Conservation (phyloP, 2,888 invertebrate genomes). For the Saturnia pavonia region DNA sequence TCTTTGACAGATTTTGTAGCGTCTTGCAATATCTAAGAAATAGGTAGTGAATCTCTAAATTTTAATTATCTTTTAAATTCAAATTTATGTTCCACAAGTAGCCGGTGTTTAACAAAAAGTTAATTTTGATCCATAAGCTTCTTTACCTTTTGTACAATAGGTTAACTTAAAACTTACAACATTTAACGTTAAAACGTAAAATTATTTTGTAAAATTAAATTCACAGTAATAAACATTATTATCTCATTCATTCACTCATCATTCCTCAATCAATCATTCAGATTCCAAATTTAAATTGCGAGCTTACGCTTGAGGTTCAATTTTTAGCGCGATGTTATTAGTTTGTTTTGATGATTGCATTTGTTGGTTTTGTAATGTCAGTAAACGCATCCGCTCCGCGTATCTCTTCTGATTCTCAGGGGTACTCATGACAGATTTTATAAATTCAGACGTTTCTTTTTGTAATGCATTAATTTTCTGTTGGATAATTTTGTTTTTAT, state of each 20-base stretch:
- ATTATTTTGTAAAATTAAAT: background rate
- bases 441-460: slow-evolving; percentile 83
- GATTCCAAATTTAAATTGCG: background rate
- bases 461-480: slow-evolving; percentile 82
- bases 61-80: background rate
- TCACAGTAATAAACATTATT: background rate
- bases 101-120: background rate
- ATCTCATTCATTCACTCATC: background rate
- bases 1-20: background rate
- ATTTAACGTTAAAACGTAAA: background rate
- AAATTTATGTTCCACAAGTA: background rate
- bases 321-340: slow-evolving; percentile 46
- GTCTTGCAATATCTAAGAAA: background rate
- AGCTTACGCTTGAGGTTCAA: slow-evolving; percentile 39
- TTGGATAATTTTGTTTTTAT: slow-evolving; percentile 83
- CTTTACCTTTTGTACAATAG: background rate
- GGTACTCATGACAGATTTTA: slow-evolving; percentile 82
- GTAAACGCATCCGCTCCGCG: slow-evolving; percentile 50
- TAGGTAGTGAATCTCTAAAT: background rate
- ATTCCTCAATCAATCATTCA: slow-evolving; percentile 5
- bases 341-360: slow-evolving; percentile 26
- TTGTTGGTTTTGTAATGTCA: slow-evolving; percentile 26
- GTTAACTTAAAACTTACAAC: background rate
- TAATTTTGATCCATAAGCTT: background rate
- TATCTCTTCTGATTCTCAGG: slow-evolving; percentile 67